A percentile compares a stretch with the other conserved stretches of the same genome.
Evolutionary conservation across 2,888 invertebrate species (phyloP).

Genomic region (Lycaena phlaeas): DNA sequence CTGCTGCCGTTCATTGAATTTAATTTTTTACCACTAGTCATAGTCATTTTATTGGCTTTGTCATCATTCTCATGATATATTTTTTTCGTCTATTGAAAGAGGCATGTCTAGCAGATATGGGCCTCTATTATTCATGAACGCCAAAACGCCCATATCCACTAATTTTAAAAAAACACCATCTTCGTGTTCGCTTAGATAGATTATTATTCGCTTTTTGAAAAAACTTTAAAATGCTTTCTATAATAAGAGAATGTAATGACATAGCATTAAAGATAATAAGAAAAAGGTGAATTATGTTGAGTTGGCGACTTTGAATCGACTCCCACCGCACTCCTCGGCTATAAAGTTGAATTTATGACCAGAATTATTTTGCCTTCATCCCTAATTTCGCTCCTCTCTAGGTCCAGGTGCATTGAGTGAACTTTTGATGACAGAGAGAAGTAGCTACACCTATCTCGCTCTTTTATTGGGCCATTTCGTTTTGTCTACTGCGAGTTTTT

Average conservation of each 20-base stretch:
- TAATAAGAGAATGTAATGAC: constrained; percentile 31
- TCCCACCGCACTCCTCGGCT: constrained; percentile 36
- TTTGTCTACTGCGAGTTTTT: constrained; percentile 14
- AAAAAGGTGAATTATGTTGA: constrained; percentile 73
- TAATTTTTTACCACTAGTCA: too few species aligned
- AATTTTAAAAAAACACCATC: too few species aligned
- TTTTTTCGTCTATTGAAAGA: too few species aligned
- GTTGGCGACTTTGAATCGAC: constrained; percentile 43
- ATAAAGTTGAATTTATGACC: constrained; percentile 68
- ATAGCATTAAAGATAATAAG: constrained; percentile 70
- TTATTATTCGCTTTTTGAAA: too few species aligned
- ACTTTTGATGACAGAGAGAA: constrained; percentile 42
- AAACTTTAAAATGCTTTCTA: too few species aligned
- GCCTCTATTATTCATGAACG: too few species aligned
- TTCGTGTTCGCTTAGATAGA: too few species aligned
- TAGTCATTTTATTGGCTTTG: too few species aligned
- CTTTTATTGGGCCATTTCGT: constrained; percentile 46
- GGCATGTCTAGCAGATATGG: too few species aligned
- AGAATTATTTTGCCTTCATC: constrained; percentile 61
- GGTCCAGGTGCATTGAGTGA: constrained; percentile 60
- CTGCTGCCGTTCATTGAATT: too few species aligned
- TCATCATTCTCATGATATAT: too few species aligned
- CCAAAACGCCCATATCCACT: too few species aligned
- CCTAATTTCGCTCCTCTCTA: constrained; percentile 49
- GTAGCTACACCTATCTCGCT: constrained; percentile 31